Evolutionary conservation across 1,140 invertebrate genomes (phyloP).

Genomic region (Tachypleus tridentatus): DNA sequence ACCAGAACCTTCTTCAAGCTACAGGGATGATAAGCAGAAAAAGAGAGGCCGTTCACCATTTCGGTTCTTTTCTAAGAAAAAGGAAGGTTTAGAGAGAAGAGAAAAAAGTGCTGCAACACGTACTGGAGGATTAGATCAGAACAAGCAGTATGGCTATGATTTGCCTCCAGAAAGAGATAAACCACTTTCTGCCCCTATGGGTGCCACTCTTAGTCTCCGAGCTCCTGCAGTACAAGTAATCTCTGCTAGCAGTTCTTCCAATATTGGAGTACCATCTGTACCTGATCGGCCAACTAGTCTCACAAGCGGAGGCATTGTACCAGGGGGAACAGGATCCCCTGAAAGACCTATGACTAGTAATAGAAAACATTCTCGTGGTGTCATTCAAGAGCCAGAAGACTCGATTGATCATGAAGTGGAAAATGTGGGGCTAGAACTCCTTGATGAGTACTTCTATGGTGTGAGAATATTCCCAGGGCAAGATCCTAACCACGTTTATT

Average conservation of each 20-base stretch:
- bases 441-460: slow-evolving; percentile 97
- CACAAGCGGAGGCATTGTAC: slow-evolving; percentile 3
- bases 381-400: background rate
- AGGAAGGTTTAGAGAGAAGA: slow-evolving; percentile 2
- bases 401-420: slow-evolving; percentile 30
- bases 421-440: slow-evolving; percentile 57
- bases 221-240: slow-evolving; percentile 6
- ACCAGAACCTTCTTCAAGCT: slow-evolving; percentile 19
- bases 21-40: slow-evolving; percentile 46
- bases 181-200: slow-evolving; percentile 28
- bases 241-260: slow-evolving; percentile 21
- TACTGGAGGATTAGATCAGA: slow-evolving; percentile 17
- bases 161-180: slow-evolving; percentile 25
- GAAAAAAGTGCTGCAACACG: slow-evolving; percentile 18
- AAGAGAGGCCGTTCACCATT: slow-evolving; percentile 78
- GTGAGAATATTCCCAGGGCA: slow-evolving; percentile 68
- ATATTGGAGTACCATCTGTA: slow-evolving; percentile 49
- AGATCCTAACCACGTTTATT: slow-evolving; percentile 91
- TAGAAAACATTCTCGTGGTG: background rate
- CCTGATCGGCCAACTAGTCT: slow-evolving; percentile 43
- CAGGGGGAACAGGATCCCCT: background rate
- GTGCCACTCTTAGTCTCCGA: slow-evolving; percentile 24
- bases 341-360: background rate
- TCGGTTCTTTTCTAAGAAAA: slow-evolving; percentile 67
- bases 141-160: slow-evolving; percentile 5